A percentile compares a stretch with the other conserved stretches of the same genome.
phyloP scores from a whole-genome alignment of 2,888 invertebrate genomes.

The Alcis repandata region DNA sequence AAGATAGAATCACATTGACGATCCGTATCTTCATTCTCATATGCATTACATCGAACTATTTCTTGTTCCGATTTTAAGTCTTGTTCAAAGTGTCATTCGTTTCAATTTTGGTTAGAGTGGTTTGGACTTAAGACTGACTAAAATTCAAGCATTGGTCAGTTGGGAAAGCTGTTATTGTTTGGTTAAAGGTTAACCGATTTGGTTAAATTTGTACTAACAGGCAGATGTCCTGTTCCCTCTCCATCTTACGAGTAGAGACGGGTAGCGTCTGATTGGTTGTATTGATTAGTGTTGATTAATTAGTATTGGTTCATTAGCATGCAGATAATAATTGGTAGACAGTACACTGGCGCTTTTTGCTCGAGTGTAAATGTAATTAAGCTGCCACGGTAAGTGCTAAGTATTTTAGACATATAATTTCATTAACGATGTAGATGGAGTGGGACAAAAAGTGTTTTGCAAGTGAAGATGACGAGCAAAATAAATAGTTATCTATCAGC shows the following conservation, averaged over 20 bases:
- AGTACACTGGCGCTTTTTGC: constrained; percentile 48
- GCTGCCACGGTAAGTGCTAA: constrained; percentile 31
- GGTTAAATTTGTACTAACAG: constrained; percentile 85
- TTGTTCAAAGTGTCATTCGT: background rate
- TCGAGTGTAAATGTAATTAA: constrained; percentile 20
- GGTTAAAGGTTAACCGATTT: constrained; percentile 86
- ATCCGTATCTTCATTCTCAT: constrained; percentile 41
- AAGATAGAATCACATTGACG: constrained; percentile 73
- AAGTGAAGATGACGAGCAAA: background rate
- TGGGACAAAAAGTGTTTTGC: background rate
- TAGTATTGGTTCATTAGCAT: constrained; percentile 67
- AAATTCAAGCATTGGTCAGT: constrained; percentile 70
- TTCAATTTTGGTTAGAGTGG: constrained; percentile 38
- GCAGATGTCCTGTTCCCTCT: constrained; percentile 77
- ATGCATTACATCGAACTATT: constrained; percentile 42
- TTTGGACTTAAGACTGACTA: constrained; percentile 44
- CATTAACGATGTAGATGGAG: background rate
- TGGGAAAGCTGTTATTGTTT: constrained; percentile 86
- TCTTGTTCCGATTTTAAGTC: constrained; percentile 40
- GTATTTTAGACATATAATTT: constrained; percentile 8
- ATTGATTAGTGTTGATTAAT: constrained; percentile 73
- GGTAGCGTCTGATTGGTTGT: constrained; percentile 68
- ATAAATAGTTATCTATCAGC: background rate
- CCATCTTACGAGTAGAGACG: constrained; percentile 55
- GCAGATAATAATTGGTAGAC: constrained; percentile 62